These are phyloP conservation scores for Trissoscelio sp. DNA, from an alignment of 2,888 invertebrate genomes.

Conservation along the genomic window DNA sequence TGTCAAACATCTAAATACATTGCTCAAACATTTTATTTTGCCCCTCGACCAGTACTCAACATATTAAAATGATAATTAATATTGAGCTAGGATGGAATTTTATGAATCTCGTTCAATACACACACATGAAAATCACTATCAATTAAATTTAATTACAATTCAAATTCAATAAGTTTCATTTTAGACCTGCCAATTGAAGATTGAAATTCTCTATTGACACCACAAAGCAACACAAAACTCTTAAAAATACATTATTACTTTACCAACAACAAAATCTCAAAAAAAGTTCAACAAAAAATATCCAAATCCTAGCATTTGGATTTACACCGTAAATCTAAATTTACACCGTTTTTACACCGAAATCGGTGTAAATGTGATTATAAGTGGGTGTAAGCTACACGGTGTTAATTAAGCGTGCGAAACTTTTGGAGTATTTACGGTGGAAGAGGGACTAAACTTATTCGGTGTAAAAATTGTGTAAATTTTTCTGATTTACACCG, in stretches of 20 bases:
- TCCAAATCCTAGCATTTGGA: no score
- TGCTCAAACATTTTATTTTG: background rate
- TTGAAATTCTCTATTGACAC: constrained; percentile 3
- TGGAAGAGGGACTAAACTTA: no score
- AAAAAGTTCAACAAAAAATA: no score
- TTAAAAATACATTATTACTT: constrained; percentile 31
- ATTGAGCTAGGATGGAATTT: constrained; percentile 34
- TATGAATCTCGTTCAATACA: constrained; percentile 31
- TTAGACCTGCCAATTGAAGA: constrained; percentile 5
- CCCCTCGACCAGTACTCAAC: constrained; percentile 19
- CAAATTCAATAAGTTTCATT: constrained; percentile 4
- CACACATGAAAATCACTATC: constrained; percentile 27
- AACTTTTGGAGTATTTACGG: no score
- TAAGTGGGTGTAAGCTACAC: no score
- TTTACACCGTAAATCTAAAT: no score
- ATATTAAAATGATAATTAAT: constrained; percentile 32
- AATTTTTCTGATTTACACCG: no score
- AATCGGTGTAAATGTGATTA: no score
- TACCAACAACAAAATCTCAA: no score
- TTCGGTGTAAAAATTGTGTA: no score
- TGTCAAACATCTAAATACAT: background rate
- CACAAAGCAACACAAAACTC: constrained; percentile 28
- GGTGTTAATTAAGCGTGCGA: no score
- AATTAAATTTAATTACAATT: constrained; percentile 11
- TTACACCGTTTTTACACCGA: no score